Conservation (phyloP, 2,113 vertebrate genomes). For the Actinemys pallida region DNA sequence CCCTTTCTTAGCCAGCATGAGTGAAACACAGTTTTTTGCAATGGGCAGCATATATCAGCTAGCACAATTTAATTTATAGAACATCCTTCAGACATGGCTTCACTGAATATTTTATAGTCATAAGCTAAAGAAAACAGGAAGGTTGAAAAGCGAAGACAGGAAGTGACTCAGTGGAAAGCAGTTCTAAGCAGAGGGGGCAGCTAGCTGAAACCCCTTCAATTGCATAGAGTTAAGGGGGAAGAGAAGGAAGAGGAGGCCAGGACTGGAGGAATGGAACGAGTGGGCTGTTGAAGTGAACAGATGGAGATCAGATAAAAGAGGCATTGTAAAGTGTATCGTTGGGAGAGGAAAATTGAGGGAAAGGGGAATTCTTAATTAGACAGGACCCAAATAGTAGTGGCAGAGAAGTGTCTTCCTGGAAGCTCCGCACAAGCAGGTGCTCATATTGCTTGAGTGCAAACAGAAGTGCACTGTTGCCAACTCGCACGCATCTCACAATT, state of each 20-base stretch:
- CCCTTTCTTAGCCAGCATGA: neutral
- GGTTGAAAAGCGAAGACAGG: constrained; percentile 36
- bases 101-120: neutral
- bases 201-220: neutral
- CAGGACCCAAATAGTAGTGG: neutral
- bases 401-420: neutral
- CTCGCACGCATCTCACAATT: neutral
- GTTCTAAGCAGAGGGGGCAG: constrained; percentile 9
- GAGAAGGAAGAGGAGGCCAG: fast-evolving
- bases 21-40: neutral
- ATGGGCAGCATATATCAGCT: neutral
- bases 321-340: neutral
- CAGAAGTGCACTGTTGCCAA: neutral
- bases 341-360: neutral
- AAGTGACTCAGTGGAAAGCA: constrained; percentile 51
- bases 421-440: neutral
- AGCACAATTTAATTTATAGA: neutral
- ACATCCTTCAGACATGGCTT: neutral
- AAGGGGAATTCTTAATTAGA: neutral
- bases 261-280: fast-evolving
- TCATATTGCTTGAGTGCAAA: neutral
- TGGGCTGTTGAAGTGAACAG: neutral
- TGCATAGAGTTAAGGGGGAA: neutral
- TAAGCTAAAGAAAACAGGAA: constrained; percentile 57
- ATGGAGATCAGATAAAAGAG: neutral